These are phyloP conservation scores for Herpailurus yagouaroundi DNA, from an alignment of 2,113 vertebrate species.

Conservation along the genomic window DNA sequence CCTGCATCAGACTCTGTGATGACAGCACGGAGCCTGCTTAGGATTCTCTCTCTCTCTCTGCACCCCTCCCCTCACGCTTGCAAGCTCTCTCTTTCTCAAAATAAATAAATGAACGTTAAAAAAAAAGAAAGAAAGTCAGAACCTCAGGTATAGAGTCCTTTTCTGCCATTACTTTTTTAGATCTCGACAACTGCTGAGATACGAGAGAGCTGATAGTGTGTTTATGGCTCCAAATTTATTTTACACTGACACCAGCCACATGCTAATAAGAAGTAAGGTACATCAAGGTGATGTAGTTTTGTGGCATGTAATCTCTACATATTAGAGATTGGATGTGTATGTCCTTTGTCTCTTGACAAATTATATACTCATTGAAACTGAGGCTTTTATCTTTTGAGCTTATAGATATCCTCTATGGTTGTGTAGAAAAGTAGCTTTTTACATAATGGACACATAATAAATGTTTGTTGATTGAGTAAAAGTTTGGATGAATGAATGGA, in stretches of 20 bases:
- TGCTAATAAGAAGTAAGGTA: constrained; percentile 33
- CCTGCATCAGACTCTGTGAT: too few species aligned
- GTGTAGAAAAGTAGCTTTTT: neutral
- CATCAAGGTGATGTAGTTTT: neutral
- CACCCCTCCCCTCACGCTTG: too few species aligned
- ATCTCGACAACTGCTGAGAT: neutral
- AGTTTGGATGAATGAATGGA: neutral
- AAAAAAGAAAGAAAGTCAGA: neutral
- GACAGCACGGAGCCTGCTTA: too few species aligned
- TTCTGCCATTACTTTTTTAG: constrained; percentile 4
- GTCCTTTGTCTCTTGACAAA: constrained; percentile 3
- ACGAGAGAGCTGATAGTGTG: neutral
- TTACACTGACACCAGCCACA: neutral
- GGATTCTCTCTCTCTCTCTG: too few species aligned
- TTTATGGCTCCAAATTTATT: constrained; percentile 38
- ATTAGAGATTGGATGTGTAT: neutral
- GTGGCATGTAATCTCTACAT: neutral
- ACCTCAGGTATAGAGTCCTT: neutral
- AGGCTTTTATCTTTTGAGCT: neutral
- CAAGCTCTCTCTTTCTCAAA: too few species aligned
- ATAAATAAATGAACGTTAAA: too few species aligned
- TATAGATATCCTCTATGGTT: neutral
- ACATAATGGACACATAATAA: neutral
- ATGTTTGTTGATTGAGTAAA: neutral
- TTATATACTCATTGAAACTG: neutral